Evolutionary conservation across 2,113 vertebrate genomes (phyloP).

Genomic region (Todiramphus saurophagus): DNA sequence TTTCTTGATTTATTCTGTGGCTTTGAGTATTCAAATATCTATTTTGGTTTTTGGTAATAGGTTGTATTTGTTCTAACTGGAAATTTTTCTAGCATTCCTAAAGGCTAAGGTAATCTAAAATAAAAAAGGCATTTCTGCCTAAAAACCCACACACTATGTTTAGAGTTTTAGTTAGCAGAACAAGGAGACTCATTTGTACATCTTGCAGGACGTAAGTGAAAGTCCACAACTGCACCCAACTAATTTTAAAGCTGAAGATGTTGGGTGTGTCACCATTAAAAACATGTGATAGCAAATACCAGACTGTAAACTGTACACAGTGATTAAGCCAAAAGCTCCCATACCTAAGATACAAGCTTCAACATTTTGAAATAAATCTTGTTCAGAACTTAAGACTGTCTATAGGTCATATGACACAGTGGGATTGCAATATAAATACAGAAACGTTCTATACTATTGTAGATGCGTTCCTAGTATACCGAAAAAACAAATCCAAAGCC

Average conservation of each 20-base stretch:
- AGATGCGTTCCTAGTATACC: background rate
- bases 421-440: background rate
- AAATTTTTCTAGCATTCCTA: background rate
- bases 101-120: background rate
- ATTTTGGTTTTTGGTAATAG: background rate
- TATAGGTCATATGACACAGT: background rate
- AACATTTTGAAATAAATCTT: background rate
- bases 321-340: background rate
- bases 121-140: background rate
- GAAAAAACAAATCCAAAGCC: background rate
- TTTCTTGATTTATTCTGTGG: background rate
- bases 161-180: background rate
- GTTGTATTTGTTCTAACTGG: background rate
- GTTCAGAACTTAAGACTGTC: background rate
- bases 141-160: background rate
- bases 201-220: background rate
- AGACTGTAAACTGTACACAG: background rate
- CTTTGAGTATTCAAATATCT: background rate
- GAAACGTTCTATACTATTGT: background rate
- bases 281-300: background rate
- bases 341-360: background rate
- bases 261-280: background rate
- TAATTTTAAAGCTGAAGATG: background rate
- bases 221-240: background rate
- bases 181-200: background rate